Evolutionary conservation across 2,113 vertebrate species (phyloP).

Genomic region (Calidris pugnax): DNA sequence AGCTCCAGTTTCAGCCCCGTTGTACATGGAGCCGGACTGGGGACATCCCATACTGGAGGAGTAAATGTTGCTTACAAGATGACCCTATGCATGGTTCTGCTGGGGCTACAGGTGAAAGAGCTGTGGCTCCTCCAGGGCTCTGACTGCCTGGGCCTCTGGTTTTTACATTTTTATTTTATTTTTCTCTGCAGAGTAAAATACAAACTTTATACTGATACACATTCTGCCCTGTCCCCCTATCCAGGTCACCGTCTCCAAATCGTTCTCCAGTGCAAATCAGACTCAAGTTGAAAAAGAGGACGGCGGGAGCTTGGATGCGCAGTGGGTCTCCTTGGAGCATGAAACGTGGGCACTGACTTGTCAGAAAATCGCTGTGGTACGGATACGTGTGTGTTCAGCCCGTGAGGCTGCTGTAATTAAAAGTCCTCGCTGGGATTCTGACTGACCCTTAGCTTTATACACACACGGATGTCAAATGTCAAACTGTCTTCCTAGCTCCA

Average conservation of each 20-base stretch:
- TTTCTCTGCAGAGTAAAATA: neutral
- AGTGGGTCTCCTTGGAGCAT: neutral
- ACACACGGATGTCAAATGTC: neutral
- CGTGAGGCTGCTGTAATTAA: neutral
- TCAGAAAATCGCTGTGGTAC: neutral
- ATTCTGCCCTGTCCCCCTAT: neutral
- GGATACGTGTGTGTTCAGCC: neutral
- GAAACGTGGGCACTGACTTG: neutral
- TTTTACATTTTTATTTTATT: neutral
- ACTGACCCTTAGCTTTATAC: conserved; percentile 10
- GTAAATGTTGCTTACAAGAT: neutral
- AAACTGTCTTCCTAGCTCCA: conserved; percentile 4
- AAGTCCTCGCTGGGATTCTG: neutral
- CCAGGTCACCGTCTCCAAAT: neutral
- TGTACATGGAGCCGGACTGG: neutral
- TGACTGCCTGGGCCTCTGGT: neutral
- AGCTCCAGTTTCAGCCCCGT: neutral
- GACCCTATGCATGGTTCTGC: neutral
- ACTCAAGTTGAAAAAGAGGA: neutral
- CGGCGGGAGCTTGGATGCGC: rapidly evolving
- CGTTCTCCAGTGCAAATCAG: neutral
- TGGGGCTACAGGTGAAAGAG: neutral
- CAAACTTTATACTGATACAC: neutral
- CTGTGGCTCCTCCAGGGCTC: neutral
- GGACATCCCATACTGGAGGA: neutral